Conservation (phyloP, 2,888 invertebrate genomes). For the Drosophila kuntzei region DNA sequence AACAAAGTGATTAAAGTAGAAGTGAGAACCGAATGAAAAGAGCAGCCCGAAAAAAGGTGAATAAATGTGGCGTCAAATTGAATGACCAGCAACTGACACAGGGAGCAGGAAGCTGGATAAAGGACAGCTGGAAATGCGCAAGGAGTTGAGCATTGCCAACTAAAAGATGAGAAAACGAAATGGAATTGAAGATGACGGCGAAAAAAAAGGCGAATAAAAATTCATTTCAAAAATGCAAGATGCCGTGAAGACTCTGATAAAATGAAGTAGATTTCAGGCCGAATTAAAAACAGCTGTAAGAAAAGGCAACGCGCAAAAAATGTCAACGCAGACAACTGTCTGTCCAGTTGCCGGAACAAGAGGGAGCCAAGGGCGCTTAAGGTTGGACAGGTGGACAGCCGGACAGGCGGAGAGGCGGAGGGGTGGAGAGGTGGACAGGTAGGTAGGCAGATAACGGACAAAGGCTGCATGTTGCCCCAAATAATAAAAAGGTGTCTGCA, state of each 20-base stretch:
- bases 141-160: constrained; percentile 24
- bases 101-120: background rate
- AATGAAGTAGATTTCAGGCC: constrained; percentile 73
- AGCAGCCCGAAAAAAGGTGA: constrained; percentile 46
- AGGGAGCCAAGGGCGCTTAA: constrained; percentile 18
- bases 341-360: constrained; percentile 46
- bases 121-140: constrained; percentile 13
- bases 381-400: constrained; percentile 1
- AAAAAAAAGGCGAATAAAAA: constrained; percentile 38
- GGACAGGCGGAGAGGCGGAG: constrained; percentile 2
- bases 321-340: constrained; percentile 55
- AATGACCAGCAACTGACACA: constrained; percentile 59
- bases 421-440: background rate
- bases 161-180: constrained; percentile 45
- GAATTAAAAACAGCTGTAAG: constrained; percentile 71
- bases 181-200: constrained; percentile 69
- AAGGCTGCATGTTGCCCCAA: constrained; percentile 37
- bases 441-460: constrained; percentile 8
- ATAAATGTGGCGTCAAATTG: constrained; percentile 79
- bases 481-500: constrained; percentile 66
- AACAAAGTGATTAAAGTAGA: constrained; percentile 66
- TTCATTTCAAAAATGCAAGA: constrained; percentile 77
- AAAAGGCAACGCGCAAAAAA: constrained; percentile 39
- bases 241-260: constrained; percentile 77
- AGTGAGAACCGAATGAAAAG: constrained; percentile 28